Evolutionary conservation across 2,888 invertebrate species (phyloP), one percentile per base, ranked within the genome.

Genomic region (Byasa hedistus): DNA sequence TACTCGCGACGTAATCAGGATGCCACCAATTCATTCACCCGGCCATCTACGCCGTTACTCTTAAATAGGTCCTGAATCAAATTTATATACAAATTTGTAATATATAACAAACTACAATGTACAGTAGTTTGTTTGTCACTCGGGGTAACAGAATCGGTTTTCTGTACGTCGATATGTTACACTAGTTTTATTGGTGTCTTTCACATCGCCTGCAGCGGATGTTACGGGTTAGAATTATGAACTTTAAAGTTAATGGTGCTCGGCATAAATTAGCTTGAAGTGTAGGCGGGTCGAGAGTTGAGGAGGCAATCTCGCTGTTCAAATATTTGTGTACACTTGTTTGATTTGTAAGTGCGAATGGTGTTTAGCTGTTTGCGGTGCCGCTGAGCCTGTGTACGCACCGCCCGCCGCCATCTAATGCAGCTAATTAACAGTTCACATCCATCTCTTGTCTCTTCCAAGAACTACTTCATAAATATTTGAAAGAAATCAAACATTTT

Each of bases 311-410:
- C 81, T 83, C 58, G 75, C 76, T 80, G 87, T 86, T 86, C 86
- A 87, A 90, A 91, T 90, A 89, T 91, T 91, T 87, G 86, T 85
- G 75, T 86, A 83, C 83, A 83, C 85, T 82, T 90, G 89, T 89
- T 90, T 90, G 85, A 79, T 86, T 87, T 88, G 89, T 89, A 88
- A 90, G 90, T 91, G 89, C 89, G 88, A 91, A 91, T 91, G 89
- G 90, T 87, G 89, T 88, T 89, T 86, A 86, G 83, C 83, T 91
- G 87, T 91, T 89, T 89, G 83, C 86, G 75, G 78, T 86, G 86
- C 86, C 83, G 86, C 86, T 85, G 88, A 85, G 85, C 86, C 86
- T 83, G 82, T 85, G 81, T 83, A 79, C 79, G 79, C 78, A 79
- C 75, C 76, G 79, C 75, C 76, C 76, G 79, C 73, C 72, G 76